Evolutionary conservation across 2,888 invertebrate genomes (phyloP), one percentile per base, ranked within the genome.

Genomic region (Melieria crassipennis): DNA sequence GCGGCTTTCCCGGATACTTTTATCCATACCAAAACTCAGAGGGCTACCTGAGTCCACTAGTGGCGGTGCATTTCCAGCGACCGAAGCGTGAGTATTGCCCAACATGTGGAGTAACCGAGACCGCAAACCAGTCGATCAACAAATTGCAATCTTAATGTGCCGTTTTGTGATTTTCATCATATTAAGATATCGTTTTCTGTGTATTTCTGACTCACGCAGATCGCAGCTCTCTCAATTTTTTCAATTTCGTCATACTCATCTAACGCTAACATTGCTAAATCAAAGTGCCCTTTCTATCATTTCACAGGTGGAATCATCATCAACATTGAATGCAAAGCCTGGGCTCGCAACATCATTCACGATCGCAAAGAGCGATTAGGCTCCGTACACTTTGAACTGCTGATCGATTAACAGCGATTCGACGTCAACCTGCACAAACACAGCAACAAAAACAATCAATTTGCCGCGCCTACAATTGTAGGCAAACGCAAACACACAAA

Each of bases 1-100:
- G 91, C 79, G 96, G 96, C 68, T 95, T 96, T 84, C 95, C 95
- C 0, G 94, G 94, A 1, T 95, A 93, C 84, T 97, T 93, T 87
- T 97, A 94, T 88, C 97, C 97, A 0, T 97, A 92, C 85, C 91
- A 92, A 79, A 95, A 96, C 85, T 92, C 93, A 47, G 93, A 93
- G 82, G 95, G 95, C 47, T 97, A 97, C 85, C 90, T 95, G 73
- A 94, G 95, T 81, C 97, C 97, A 0, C 88, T 97, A 67, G 93
- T 97, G 11, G 96, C 96, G 66, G 92, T 97, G 42, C 92, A 94
- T 85, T 92, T 97, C 81, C 90, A 91, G 82, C 91, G 93, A 82
- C 96, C 96, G 75, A 90, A 90, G 80, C 90, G 96, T 96, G 88
- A 92, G 93, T 63, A 30, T 56, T 50, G 4, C 5, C 11, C 30